phyloP scores from a whole-genome alignment of 2,113 vertebrate species.

The Pampusana beccarii region DNA sequence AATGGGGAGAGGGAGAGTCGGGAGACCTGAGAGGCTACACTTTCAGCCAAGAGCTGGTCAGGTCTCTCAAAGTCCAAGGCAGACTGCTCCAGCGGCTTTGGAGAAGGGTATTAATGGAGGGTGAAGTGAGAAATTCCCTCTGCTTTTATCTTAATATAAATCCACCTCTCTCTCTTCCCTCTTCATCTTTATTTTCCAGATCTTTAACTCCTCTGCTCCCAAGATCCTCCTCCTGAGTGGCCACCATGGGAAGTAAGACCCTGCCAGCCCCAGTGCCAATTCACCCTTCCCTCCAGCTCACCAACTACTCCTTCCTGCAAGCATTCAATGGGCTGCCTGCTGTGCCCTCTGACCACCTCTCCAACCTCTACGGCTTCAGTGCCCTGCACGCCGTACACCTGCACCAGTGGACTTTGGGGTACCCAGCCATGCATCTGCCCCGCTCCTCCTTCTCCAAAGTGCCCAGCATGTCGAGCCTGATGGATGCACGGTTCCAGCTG shows the following conservation, averaged over 20 bases:
- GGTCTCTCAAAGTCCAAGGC: not conserved
- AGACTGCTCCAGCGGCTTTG: not conserved
- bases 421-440: slow-evolving; percentile 88
- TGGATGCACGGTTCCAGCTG: slow-evolving; percentile 87
- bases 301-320: slow-evolving; percentile 96
- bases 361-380: slow-evolving; percentile 93
- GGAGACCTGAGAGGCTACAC: not conserved
- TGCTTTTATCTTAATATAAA: not conserved
- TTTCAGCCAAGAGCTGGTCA: not conserved
- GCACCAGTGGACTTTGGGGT: slow-evolving; percentile 97
- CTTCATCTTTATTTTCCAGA: slow-evolving; percentile 51
- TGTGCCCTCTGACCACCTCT: slow-evolving; percentile 89
- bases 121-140: not conserved
- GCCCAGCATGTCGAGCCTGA: slow-evolving; percentile 79
- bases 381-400: slow-evolving; percentile 94
- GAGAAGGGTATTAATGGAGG: not conserved
- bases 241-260: slow-evolving; percentile 94
- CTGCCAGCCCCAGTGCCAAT: slow-evolving; percentile 94
- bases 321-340: slow-evolving; percentile 89
- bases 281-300: slow-evolving; percentile 93
- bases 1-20: not conserved
- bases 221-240: not conserved
- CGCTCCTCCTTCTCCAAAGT: slow-evolving; percentile 92
- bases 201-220: slow-evolving; percentile 12
- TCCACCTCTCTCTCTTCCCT: not conserved